Conservation (phyloP, 2,888 invertebrate genomes). For the Sthenelais limicola region DNA sequence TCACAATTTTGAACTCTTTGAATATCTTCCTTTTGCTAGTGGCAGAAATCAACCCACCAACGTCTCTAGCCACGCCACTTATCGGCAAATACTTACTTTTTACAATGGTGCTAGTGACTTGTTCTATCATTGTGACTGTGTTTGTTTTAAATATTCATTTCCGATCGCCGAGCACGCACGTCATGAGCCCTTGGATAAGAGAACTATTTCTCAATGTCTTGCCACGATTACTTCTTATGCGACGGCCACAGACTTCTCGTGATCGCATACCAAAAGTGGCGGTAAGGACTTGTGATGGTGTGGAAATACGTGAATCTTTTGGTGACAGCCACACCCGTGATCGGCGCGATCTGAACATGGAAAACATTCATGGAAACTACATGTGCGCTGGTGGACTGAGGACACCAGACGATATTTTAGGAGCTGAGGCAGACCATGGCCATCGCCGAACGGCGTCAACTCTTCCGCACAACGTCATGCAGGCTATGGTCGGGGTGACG, state of each 20-base stretch:
- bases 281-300: slow-evolving; percentile 50
- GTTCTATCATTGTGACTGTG: slow-evolving; percentile 95
- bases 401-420: slow-evolving; percentile 3
- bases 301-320: slow-evolving; percentile 49
- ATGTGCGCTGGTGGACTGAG: slow-evolving; percentile 15
- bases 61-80: slow-evolving; percentile 95
- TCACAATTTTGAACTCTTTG: slow-evolving; percentile 97
- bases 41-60: slow-evolving; percentile 98
- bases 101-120: slow-evolving; percentile 98
- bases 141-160: slow-evolving; percentile 98
- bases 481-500: slow-evolving; percentile 55
- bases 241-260: slow-evolving; percentile 78
- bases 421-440: slow-evolving; percentile 10
- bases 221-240: slow-evolving; percentile 92
- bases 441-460: not conserved
- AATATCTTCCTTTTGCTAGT: slow-evolving; percentile 99
- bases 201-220: slow-evolving; percentile 95
- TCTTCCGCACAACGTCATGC: slow-evolving; percentile 50
- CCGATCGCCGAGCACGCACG: slow-evolving; percentile 96
- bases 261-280: slow-evolving; percentile 48
- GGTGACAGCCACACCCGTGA: slow-evolving; percentile 15
- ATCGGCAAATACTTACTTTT: slow-evolving; percentile 95
- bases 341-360: slow-evolving; percentile 27
- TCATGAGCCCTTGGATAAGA: slow-evolving; percentile 98
- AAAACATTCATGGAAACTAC: slow-evolving; percentile 33